These are phyloP conservation scores for Drosophila funebris DNA, from an alignment of 1,140 invertebrate species.

Conservation along the genomic window DNA sequence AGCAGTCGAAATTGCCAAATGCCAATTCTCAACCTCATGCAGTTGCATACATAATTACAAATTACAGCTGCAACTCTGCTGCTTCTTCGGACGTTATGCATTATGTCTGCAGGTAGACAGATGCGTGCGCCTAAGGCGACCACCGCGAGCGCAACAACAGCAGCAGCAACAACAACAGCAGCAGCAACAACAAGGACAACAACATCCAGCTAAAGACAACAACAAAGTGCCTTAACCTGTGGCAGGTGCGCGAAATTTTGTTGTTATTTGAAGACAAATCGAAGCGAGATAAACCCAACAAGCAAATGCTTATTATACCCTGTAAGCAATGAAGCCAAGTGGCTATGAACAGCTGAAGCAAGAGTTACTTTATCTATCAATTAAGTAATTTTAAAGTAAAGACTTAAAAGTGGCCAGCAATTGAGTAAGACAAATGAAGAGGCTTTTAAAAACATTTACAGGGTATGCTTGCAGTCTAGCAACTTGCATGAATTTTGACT, in stretches of 20 bases:
- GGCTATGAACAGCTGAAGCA: neutral
- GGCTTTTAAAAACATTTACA: neutral
- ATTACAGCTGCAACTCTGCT: slow-evolving; percentile 30
- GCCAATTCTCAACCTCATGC: slow-evolving; percentile 10
- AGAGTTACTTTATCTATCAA: neutral
- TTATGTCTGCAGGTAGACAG: slow-evolving; percentile 40
- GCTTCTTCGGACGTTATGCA: neutral
- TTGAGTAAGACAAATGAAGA: no score
- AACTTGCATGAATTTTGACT: neutral
- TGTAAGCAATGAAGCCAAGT: neutral
- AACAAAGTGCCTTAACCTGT: slow-evolving; percentile 26
- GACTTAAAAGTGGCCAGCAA: no score
- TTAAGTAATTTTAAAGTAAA: neutral
- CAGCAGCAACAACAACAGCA: neutral
- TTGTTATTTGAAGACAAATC: slow-evolving; percentile 56
- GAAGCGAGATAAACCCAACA: slow-evolving; percentile 29
- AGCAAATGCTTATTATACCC: slow-evolving; percentile 16
- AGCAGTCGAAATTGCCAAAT: neutral
- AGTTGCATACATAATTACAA: slow-evolving; percentile 30
- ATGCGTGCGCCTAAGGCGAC: slow-evolving; percentile 17
- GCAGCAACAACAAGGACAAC: neutral
- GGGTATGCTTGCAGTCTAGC: neutral
- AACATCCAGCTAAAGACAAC: slow-evolving; percentile 4
- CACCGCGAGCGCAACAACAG: slow-evolving; percentile 20
- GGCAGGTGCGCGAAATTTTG: slow-evolving; percentile 74